Percentiles rank a stretch among this genome's conserved stretches.
Evolutionary conservation across 2,113 vertebrate species (phyloP).

Genomic region (Equus przewalskii): DNA sequence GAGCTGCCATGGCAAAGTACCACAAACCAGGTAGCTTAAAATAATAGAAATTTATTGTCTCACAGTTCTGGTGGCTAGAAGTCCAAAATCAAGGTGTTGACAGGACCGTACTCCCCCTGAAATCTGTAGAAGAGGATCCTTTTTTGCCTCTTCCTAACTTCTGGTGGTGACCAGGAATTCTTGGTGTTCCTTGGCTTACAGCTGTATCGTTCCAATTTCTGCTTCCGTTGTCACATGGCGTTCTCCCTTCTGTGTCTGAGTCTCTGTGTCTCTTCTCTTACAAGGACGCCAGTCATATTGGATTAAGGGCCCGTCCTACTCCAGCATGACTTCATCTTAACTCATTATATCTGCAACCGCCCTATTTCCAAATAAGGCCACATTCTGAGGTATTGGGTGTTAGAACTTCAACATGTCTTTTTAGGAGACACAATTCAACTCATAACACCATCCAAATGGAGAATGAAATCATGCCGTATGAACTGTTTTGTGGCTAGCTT

Average conservation of each 20-base stretch:
- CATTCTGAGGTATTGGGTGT: background rate
- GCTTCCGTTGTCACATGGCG: background rate
- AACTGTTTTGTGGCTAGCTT: background rate
- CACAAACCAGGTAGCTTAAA: background rate
- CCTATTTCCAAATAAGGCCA: conserved; percentile 39
- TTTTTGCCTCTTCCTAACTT: background rate
- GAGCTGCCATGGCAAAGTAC: background rate
- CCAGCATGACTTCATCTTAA: background rate
- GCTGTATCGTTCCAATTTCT: background rate
- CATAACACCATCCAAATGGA: background rate
- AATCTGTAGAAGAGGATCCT: background rate
- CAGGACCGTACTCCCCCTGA: background rate
- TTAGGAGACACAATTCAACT: background rate
- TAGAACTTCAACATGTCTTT: background rate
- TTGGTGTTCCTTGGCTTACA: background rate
- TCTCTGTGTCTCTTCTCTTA: background rate
- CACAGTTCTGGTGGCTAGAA: background rate
- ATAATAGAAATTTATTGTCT: conserved; percentile 15
- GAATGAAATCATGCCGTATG: background rate
- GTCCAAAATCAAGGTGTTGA: background rate
- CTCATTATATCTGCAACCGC: background rate
- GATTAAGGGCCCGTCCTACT: background rate
- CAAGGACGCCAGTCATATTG: background rate
- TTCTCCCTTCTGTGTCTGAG: background rate
- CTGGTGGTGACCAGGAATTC: background rate